A percentile compares a stretch with the other conserved stretches of the same genome.
phyloP scores from a whole-genome alignment of 1,140 invertebrate genomes.

The Coenobita brevimanus region DNA sequence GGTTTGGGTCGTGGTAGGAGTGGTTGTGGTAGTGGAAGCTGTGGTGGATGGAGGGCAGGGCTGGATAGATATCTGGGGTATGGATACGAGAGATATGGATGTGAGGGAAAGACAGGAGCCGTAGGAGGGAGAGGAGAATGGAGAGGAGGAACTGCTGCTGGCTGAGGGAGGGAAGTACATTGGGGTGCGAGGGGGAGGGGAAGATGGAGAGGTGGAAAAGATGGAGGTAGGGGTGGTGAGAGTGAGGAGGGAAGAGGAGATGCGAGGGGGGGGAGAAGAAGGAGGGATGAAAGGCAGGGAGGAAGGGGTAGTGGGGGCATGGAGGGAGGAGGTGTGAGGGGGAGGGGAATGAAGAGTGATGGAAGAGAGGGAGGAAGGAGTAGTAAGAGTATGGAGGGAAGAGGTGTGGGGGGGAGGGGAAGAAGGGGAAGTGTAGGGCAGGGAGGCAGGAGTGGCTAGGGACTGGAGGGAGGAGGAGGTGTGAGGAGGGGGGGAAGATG shows the following conservation, averaged over 20 bases:
- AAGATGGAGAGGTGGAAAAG: neutral
- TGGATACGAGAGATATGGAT: too few species aligned
- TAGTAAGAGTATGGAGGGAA: too few species aligned
- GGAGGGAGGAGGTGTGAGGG: neutral
- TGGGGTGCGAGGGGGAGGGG: neutral
- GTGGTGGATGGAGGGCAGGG: too few species aligned
- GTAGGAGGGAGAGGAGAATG: neutral
- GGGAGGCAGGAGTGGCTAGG: too few species aligned
- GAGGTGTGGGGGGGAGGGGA: neutral
- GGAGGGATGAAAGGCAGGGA: neutral
- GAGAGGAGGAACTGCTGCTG: neutral
- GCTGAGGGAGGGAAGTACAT: neutral
- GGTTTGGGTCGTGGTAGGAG: too few species aligned
- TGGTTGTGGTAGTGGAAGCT: too few species aligned
- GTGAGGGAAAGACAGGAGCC: too few species aligned
- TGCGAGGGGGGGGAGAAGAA: neutral
- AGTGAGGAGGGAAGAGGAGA: neutral
- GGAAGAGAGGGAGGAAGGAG: too few species aligned
- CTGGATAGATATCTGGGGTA: too few species aligned
- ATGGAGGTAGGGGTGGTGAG: neutral
- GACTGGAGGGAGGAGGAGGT: neutral
- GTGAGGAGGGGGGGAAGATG: constrained; percentile 18
- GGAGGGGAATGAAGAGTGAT: too few species aligned
- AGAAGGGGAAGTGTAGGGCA: neutral
- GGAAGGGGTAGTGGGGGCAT: neutral